Conservation (phyloP, 2,113 vertebrate species). For the Myotis yumanensis region DNA sequence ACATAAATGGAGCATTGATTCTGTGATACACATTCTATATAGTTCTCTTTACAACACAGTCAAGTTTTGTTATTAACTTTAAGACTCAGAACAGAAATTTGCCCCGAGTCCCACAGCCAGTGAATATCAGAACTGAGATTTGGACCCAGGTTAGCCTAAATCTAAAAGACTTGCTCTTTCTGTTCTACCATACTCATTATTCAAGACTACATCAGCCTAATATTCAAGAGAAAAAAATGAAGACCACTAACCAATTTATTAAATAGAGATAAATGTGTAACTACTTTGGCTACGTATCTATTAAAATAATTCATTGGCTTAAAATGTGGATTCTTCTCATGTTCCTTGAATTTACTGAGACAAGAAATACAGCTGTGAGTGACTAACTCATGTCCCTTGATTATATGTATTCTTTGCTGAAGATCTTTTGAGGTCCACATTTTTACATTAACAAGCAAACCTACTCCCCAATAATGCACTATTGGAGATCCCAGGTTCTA, state of each 20-base stretch:
- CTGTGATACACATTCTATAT: neutral
- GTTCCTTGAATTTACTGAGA: conserved; percentile 8
- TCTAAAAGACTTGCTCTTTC: neutral
- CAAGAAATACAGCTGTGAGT: neutral
- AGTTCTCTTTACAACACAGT: neutral
- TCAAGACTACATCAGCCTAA: neutral
- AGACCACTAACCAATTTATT: neutral
- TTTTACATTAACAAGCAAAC: neutral
- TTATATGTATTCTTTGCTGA: neutral
- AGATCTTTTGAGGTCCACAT: neutral
- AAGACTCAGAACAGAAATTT: neutral
- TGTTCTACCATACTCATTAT: neutral
- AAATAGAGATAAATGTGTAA: neutral
- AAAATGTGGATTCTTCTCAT: neutral
- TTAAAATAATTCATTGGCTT: neutral
- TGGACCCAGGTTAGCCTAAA: neutral
- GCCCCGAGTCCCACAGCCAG: neutral
- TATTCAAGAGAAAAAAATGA: neutral
- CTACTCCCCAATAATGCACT: neutral
- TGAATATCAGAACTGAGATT: neutral
- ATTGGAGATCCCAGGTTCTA: neutral
- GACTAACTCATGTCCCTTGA: neutral
- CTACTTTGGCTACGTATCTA: neutral
- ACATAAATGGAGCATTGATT: neutral
- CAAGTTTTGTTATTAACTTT: neutral